Conservation (phyloP, 2,113 vertebrate genomes). For the Sardina pilchardus region DNA sequence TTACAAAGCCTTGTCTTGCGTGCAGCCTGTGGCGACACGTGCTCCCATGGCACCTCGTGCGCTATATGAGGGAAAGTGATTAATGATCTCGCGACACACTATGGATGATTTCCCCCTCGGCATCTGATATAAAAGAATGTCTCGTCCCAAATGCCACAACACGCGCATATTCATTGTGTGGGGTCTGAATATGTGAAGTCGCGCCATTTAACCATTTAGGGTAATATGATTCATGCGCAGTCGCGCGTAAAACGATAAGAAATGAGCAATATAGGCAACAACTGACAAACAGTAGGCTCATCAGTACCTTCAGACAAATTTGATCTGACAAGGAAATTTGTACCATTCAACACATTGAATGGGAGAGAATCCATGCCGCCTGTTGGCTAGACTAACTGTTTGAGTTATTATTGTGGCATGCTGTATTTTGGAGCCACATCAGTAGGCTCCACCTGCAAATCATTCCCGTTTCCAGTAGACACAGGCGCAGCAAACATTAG, state of each 20-base stretch:
- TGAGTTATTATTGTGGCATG: not conserved
- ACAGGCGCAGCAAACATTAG: not conserved
- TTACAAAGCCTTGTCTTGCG: conserved; percentile 25
- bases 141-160: not conserved
- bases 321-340: not conserved
- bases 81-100: conserved; percentile 35
- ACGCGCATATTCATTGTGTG: not conserved
- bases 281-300: not conserved
- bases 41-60: conserved; percentile 13
- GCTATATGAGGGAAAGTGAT: conserved; percentile 47
- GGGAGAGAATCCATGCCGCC: no score
- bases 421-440: no score
- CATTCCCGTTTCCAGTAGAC: not conserved
- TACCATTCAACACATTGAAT: not conserved
- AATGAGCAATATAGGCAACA: not conserved
- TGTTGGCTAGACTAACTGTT: no score
- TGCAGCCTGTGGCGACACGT: not conserved
- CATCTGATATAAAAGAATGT: conserved; percentile 7
- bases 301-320: not conserved
- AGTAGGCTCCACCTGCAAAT: no score
- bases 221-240: not conserved
- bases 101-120: conserved; percentile 22
- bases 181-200: not conserved
- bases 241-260: not conserved
- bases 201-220: not conserved